Percentiles rank a stretch among this genome's conserved stretches.
These are phyloP conservation scores for Homarus gammarus DNA, from an alignment of 2,888 invertebrate genomes.

Conservation along the genomic window DNA sequence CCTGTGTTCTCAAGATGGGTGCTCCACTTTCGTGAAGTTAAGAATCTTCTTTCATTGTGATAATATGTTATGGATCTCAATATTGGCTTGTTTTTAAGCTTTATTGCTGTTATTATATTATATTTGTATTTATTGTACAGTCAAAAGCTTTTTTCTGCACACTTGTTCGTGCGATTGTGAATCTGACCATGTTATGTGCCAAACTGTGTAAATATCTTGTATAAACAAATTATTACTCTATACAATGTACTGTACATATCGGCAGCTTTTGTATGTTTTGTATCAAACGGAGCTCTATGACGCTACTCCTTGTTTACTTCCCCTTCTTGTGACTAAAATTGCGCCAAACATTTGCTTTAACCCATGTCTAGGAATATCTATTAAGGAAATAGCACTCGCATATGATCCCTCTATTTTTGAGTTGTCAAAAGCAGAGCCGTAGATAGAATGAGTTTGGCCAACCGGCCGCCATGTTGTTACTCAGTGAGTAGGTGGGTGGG, in stretches of 20 bases:
- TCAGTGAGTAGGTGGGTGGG: too few relatives aligned
- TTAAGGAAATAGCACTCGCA: too few relatives aligned
- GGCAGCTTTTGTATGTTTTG: conserved; percentile 63
- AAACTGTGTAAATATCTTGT: conserved; percentile 59
- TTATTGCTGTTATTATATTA: conserved; percentile 42
- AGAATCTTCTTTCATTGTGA: conserved; percentile 65
- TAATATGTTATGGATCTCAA: conserved; percentile 65
- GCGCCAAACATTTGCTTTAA: too few relatives aligned
- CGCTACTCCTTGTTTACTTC: background rate
- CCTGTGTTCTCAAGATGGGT: too few relatives aligned
- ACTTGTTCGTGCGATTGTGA: conserved; percentile 47
- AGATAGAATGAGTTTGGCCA: too few relatives aligned
- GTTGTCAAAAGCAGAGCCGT: too few relatives aligned
- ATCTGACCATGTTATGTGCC: conserved; percentile 62
- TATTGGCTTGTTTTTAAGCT: conserved; percentile 33
- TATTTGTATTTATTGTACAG: conserved; percentile 67
- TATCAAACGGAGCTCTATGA: conserved; percentile 62
- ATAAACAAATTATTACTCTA: conserved; percentile 39
- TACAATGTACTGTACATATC: conserved; percentile 34
- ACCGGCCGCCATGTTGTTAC: too few relatives aligned
- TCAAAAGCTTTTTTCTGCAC: background rate
- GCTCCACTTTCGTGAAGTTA: background rate
- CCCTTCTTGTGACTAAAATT: background rate
- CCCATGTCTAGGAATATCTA: too few relatives aligned
- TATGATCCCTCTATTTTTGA: too few relatives aligned